Conservation (phyloP, 2,888 invertebrate species). For the Cataglyphis albicans region DNA sequence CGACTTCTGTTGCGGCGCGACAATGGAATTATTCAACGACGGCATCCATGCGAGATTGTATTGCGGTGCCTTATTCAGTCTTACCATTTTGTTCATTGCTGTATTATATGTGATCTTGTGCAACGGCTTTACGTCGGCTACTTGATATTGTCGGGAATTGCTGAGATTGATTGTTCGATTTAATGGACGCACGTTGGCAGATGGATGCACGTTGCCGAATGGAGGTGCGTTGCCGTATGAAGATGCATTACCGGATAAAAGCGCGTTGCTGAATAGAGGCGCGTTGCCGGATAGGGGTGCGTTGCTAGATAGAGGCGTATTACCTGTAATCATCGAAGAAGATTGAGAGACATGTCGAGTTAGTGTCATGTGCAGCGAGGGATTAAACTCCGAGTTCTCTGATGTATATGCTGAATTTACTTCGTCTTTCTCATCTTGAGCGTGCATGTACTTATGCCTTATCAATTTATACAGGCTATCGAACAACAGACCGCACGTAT, state of each 20-base stretch:
- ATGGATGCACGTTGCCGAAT: neutral
- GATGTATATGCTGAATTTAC: neutral
- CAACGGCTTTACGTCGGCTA: neutral
- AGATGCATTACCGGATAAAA: neutral
- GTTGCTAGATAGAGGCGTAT: neutral
- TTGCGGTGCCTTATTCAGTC: neutral
- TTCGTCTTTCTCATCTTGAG: neutral
- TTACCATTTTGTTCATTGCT: neutral
- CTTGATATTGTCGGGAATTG: neutral
- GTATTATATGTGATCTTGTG: neutral
- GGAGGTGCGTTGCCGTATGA: too few species aligned
- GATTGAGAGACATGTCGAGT: neutral
- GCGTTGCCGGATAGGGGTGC: neutral
- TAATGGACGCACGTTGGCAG: neutral
- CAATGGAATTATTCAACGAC: neutral
- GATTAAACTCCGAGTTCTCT: neutral
- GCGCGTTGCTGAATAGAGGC: neutral
- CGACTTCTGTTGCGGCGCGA: neutral
- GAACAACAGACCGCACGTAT: constrained; percentile 56
- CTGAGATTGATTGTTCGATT: neutral
- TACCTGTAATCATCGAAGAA: neutral
- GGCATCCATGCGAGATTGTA: neutral
- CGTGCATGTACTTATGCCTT: constrained; percentile 5
- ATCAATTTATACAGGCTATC: constrained; percentile 19
- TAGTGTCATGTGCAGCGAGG: neutral